Percentiles rank a stretch among this genome's conserved stretches.
Conservation (phyloP, 35 echinoderm and acorn worm species). For the Heliocidaris tuberculata region DNA sequence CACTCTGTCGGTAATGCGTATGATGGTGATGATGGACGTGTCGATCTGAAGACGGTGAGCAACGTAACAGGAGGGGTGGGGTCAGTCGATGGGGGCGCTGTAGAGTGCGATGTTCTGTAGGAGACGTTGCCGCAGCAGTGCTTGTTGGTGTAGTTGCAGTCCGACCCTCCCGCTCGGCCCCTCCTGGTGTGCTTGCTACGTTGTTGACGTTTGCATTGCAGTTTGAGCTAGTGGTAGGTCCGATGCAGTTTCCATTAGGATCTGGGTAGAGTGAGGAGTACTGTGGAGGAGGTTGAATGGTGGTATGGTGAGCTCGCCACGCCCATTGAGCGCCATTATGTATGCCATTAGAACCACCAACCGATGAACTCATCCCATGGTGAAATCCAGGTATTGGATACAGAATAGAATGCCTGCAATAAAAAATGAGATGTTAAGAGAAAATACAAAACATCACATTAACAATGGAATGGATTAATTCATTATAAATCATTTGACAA, state of each 20-base stretch:
- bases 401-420: constrained; percentile 32
- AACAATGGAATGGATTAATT: too few species aligned
- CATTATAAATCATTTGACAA: too few species aligned
- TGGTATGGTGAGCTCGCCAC: constrained; percentile 29
- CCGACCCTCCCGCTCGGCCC: neutral
- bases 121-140: neutral
- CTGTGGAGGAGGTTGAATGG: constrained; percentile 22
- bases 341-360: neutral
- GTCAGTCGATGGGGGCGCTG: constrained; percentile 33
- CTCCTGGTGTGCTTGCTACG: neutral
- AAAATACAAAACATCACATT: neutral
- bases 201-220: neutral
- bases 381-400: constrained; percentile 42
- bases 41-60: constrained; percentile 35
- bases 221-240: neutral
- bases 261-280: constrained; percentile 35
- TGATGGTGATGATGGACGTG: constrained; percentile 44
- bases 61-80: constrained; percentile 30
- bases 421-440: neutral
- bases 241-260: constrained; percentile 7
- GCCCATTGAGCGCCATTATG: constrained; percentile 32
- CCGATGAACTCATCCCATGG: neutral
- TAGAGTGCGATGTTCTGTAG: constrained; percentile 21
- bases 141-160: constrained; percentile 7
- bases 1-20: too few species aligned